Evolutionary conservation across 64 coral and sea anemone genomes (phyloP), one percentile per base, ranked within the genome.

Genomic region (Stichodactyla mertensii): DNA sequence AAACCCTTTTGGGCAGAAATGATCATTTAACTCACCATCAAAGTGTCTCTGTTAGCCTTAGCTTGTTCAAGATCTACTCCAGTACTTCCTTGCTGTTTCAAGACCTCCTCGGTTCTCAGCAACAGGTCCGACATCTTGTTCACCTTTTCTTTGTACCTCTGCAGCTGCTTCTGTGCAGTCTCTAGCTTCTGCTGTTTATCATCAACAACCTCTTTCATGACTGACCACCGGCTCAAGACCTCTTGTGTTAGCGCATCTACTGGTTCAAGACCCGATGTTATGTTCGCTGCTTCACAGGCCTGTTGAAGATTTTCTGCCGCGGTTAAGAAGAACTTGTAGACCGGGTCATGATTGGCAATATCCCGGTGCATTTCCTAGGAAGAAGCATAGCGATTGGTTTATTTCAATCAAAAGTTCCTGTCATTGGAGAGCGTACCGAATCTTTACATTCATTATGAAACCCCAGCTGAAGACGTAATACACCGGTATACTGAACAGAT

Each of bases 321-420:
- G 14, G 93, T 90, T 59, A 92, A 81, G 86, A 95, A 99, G 77
- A 95, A 92, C 62, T 95, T 83, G 70, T 88, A 94, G 4, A 99
- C 97, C 2, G 97, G 90, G 6, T 84, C 85, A 61, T 99, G 97
- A 87, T 99, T 95, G 20, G 56, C 66, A 11, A 99, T 87, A 61
- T 99, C 97, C 51, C 95, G 89, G 18, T 93, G 97, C 27, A 99
- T 90, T 77, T 85, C 86, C 97, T 99, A 27, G 10, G 69, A 74
- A 36, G 24, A 0, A 74, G 27, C 26, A 74, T 23, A 66, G 6
- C 3, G 62, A 27, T 74, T 74, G 69, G 69, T 28, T 74, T 13
- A 26, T 23, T 74, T 74, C 26, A 74, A 10, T 31, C 10, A 4
- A 74, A 62, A 62, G 16, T 18, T 18, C 60, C 60, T 62, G 36